Evolutionary conservation across 92 coral and sea anemone genomes (phyloP), one percentile per base, ranked within the genome.

Genomic region (Montipora capitata): DNA sequence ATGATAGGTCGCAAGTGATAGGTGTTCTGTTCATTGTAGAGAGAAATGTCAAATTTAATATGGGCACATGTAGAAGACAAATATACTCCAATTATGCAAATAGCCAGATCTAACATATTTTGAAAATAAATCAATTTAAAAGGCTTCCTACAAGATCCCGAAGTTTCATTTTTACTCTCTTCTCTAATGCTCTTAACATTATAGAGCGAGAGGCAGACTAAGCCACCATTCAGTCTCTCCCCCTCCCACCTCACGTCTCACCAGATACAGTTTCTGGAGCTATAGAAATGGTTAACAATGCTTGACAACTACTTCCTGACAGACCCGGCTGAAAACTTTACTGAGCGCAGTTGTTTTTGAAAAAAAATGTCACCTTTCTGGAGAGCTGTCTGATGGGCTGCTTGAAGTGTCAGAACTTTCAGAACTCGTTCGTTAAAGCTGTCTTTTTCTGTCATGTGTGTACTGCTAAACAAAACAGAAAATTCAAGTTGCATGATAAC

Each of bases 301-400:
- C 35, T 27, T 27, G 35, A 27, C 35, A 27, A 27, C 35, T 27
- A 27, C 35, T 27, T 0, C 35, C 35, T 27, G 35, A 27, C 35
- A 27, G 35, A 27, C 35, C 35, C 35, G 35, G 35, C 35, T 27
- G 35, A 27, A 27, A 27, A 27, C 35, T 27, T 48, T 48, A 48
- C 52, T 48, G 6, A 5, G 52, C 7, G 52, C 52, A 13, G 7
- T 13, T 71, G 42, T 40, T 71, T 42, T 12, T 27, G 35, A 27
- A 27, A 48, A 4, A 40, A 71, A 42, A 40, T 38, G 40, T 71
- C 76, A 72, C 77, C 77, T 72, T 72, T 72, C 77, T 4, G 77
- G 77, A 72, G 77, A 72, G 59, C 77, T 72, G 59, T 45, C 77
- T 72, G 39, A 72, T 72, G 77, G 58, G 59, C 77, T 18, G 58